Percentiles rank a stretch among this genome's conserved stretches.
These are phyloP conservation scores for Bombus superbus DNA, from an alignment of 1,140 invertebrate genomes.

Conservation along the genomic window DNA sequence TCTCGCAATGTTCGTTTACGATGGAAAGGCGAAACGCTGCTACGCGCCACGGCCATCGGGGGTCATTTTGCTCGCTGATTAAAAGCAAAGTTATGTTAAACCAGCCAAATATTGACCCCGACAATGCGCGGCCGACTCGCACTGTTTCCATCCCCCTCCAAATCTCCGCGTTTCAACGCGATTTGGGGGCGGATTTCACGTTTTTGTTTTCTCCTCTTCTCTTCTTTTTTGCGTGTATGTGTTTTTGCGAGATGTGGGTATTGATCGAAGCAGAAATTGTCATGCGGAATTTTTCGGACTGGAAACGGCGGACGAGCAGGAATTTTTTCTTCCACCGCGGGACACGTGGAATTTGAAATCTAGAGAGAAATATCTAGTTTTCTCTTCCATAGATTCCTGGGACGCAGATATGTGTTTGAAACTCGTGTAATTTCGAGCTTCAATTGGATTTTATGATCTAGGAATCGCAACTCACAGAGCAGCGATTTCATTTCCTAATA, in stretches of 20 bases:
- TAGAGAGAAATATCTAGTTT: neutral
- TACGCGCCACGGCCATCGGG: constrained; percentile 47
- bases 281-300: neutral
- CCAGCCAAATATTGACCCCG: constrained; percentile 37
- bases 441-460: neutral
- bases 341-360: neutral
- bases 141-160: neutral
- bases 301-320: neutral
- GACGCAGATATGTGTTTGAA: neutral
- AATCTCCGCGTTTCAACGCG: neutral
- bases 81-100: constrained; percentile 63
- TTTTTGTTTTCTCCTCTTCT: neutral
- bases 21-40: constrained; percentile 54
- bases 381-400: neutral
- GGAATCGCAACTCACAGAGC: neutral
- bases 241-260: neutral
- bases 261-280: neutral
- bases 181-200: rapidly evolving
- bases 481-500: neutral
- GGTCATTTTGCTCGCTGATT: constrained; percentile 56
- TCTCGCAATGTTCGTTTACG: constrained; percentile 71
- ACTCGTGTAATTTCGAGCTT: neutral
- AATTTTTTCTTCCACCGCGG: neutral
- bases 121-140: neutral
- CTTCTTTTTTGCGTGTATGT: neutral